Percentiles rank a stretch among this genome's conserved stretches.
phyloP scores from a whole-genome alignment of 2,888 invertebrate genomes.

The Pyrrhia umbra region DNA sequence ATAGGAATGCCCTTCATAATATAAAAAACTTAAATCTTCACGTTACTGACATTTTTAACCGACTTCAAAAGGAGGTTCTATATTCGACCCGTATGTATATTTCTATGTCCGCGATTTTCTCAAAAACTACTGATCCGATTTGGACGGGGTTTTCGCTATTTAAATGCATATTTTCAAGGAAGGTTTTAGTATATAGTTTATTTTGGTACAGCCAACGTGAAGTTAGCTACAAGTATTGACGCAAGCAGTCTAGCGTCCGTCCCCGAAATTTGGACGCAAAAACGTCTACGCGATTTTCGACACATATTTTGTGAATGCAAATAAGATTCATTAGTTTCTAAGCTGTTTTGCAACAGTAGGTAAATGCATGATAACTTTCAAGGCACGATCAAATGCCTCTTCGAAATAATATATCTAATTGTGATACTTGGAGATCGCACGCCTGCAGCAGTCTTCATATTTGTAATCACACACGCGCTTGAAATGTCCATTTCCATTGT shows the following conservation, averaged over 20 bases:
- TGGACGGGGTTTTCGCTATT: too few species aligned
- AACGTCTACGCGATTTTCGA: background rate
- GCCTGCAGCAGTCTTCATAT: background rate
- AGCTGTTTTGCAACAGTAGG: background rate
- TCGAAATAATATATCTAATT: background rate
- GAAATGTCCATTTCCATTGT: conserved; percentile 7
- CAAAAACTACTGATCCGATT: too few species aligned
- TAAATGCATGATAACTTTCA: background rate
- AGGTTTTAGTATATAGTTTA: too few species aligned
- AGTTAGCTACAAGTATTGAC: background rate
- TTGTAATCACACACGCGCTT: background rate
- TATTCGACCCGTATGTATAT: too few species aligned
- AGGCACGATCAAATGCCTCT: background rate
- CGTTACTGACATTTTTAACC: too few species aligned
- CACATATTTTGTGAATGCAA: too few species aligned
- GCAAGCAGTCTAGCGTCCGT: background rate
- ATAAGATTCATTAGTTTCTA: background rate
- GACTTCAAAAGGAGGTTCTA: too few species aligned
- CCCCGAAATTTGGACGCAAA: background rate
- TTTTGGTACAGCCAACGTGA: too few species aligned
- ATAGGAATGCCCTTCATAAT: conserved; percentile 6
- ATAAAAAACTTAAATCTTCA: conserved; percentile 1
- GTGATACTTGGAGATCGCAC: conserved; percentile 3
- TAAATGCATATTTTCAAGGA: too few species aligned
- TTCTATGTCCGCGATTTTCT: too few species aligned